Conservation (phyloP, 2,888 invertebrate genomes). For the Gnatocerus cornutus region DNA sequence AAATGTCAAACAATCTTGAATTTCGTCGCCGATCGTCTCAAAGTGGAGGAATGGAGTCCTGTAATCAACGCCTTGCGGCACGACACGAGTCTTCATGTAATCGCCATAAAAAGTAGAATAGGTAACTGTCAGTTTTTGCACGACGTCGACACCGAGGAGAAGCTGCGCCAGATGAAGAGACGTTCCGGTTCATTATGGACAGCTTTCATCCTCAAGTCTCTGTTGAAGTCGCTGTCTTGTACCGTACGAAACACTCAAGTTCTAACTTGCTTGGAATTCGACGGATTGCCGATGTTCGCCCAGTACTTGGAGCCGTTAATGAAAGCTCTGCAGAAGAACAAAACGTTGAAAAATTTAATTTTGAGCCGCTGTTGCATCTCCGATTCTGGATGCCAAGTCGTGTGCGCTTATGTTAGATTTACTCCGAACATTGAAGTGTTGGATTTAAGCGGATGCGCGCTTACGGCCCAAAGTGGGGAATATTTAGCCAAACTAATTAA, state of each 20-base stretch:
- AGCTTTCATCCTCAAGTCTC: constrained; percentile 79
- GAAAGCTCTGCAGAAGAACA: constrained; percentile 77
- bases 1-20: constrained; percentile 72
- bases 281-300: constrained; percentile 81
- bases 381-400: constrained; percentile 81
- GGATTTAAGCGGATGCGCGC: constrained; percentile 80
- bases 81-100: constrained; percentile 81
- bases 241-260: constrained; percentile 78
- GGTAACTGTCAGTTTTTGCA: constrained; percentile 65
- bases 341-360: constrained; percentile 79
- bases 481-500: constrained; percentile 80
- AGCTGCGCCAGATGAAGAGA: constrained; percentile 75
- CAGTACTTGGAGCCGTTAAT: constrained; percentile 74
- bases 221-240: constrained; percentile 78
- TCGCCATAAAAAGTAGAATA: constrained; percentile 77
- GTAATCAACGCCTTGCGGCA: constrained; percentile 81
- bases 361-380: constrained; percentile 80
- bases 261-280: constrained; percentile 78
- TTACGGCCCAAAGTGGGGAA: constrained; percentile 77
- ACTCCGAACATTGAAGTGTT: constrained; percentile 80
- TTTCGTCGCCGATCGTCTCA: constrained; percentile 83
- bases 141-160: constrained; percentile 74
- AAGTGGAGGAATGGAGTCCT: constrained; percentile 84
- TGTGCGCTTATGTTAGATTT: constrained; percentile 80
- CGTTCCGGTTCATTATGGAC: constrained; percentile 74